phyloP scores from a whole-genome alignment of 2,113 vertebrate genomes.

The Xenopus laevis region DNA sequence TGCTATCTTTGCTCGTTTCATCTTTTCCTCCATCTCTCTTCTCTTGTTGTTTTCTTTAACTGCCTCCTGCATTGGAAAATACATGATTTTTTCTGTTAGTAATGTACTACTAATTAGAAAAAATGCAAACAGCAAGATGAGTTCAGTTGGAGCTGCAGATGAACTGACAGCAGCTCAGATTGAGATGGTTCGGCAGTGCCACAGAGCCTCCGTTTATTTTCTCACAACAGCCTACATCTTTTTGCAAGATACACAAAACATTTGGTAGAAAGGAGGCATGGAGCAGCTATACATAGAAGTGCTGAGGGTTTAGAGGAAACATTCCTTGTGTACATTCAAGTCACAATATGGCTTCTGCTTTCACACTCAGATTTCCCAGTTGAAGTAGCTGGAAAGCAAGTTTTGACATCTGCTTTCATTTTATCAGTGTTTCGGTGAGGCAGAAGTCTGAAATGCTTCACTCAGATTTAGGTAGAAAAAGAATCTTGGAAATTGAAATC shows the following conservation, averaged over 20 bases:
- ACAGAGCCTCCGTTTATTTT: conserved; percentile 21
- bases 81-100: conserved; percentile 31
- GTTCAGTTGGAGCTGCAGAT: background rate
- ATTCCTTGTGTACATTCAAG: conserved; percentile 11
- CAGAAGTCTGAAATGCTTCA: background rate
- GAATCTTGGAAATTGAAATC: background rate
- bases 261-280: conserved; percentile 16
- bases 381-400: conserved; percentile 15
- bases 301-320: conserved; percentile 24
- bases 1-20: conserved; percentile 89
- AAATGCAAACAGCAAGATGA: background rate
- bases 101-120: background rate
- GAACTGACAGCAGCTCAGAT: background rate
- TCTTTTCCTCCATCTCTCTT: conserved; percentile 94
- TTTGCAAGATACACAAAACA: conserved; percentile 7
- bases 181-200: conserved; percentile 21
- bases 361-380: conserved; percentile 5
- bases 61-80: conserved; percentile 74
- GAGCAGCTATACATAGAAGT: conserved; percentile 16
- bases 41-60: conserved; percentile 95
- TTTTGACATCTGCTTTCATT: conserved; percentile 25
- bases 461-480: background rate
- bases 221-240: conserved; percentile 24
- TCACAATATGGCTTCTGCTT: conserved; percentile 29
- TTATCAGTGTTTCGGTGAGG: conserved; percentile 17